Conservation (phyloP, 2,888 invertebrate genomes). For the Sussaba pulchella region DNA sequence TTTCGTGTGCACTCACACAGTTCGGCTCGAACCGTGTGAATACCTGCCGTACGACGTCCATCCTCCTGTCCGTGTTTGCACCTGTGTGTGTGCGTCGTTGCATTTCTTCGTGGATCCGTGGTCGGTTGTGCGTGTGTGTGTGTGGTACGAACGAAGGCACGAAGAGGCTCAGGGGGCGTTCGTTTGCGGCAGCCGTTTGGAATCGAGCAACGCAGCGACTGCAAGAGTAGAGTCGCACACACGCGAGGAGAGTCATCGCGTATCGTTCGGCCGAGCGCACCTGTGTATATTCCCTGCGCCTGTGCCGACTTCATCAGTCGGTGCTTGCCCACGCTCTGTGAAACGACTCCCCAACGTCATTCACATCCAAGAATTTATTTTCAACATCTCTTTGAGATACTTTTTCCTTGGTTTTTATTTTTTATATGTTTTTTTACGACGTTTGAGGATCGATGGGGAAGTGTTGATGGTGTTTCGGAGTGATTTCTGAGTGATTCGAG, state of each 20-base stretch:
- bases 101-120: neutral
- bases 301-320: constrained; percentile 54
- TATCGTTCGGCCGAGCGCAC: constrained; percentile 48
- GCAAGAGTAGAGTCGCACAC: constrained; percentile 22
- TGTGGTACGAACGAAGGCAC: constrained; percentile 12
- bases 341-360: constrained; percentile 34
- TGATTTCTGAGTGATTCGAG: constrained; percentile 3
- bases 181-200: too few relatives aligned
- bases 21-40: constrained; percentile 10
- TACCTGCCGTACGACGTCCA: constrained; percentile 6
- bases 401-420: neutral
- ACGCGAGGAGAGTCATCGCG: constrained; percentile 40
- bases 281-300: constrained; percentile 59
- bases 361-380: neutral
- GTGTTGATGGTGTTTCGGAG: neutral
- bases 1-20: constrained; percentile 17
- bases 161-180: constrained; percentile 26
- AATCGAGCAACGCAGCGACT: constrained; percentile 45
- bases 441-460: neutral
- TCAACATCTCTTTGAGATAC: neutral
- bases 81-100: neutral
- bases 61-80: neutral
- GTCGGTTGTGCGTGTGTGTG: constrained; percentile 23
- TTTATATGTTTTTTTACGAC: neutral
- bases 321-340: constrained; percentile 52